Evolutionary conservation across 2,797 vertebrate genomes (phyloP).

Genomic region (Pampus argenteus): DNA sequence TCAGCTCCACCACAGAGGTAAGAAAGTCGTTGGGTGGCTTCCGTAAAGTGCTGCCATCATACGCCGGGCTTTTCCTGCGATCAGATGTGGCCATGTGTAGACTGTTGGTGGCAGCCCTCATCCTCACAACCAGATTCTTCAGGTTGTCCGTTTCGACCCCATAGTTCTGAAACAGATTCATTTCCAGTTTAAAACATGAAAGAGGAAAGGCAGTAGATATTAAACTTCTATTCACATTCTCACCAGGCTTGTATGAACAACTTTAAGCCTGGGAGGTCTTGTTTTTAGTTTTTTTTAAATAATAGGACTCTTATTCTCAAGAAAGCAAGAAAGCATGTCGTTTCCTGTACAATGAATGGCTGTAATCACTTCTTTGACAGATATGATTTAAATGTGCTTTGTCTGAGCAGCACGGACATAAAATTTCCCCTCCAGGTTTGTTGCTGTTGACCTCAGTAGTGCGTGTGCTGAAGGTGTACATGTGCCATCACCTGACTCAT

Average conservation of each 20-base stretch:
- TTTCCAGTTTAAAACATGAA: not conserved
- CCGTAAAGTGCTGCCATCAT: conserved; percentile 87
- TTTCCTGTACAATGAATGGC: conserved; percentile 36
- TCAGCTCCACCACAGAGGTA: conserved; percentile 96
- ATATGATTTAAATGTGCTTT: conserved; percentile 40
- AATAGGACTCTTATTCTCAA: not conserved
- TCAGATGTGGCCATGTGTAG: conserved; percentile 92
- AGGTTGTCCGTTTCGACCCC: conserved; percentile 97
- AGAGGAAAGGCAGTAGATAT: not conserved
- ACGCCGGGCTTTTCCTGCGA: conserved; percentile 87
- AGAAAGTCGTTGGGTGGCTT: conserved; percentile 97
- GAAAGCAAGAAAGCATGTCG: conserved; percentile 35
- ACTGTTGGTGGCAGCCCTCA: conserved; percentile 91
- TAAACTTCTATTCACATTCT: not conserved
- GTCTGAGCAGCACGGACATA: conserved; percentile 27
- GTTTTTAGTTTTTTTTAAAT: not conserved
- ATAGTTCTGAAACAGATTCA: conserved; percentile 88
- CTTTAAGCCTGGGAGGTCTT: conserved; percentile 16
- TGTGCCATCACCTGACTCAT: conserved; percentile 66
- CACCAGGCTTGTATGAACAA: not conserved
- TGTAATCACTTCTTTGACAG: conserved; percentile 53
- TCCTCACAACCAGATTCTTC: conserved; percentile 93
- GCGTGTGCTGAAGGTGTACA: conserved; percentile 28
- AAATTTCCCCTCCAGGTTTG: conserved; percentile 18
- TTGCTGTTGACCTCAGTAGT: not conserved